Base-by-base conservation (phyloP, 2,797 vertebrate species). In the Hozukius guyotensis region DNA sequence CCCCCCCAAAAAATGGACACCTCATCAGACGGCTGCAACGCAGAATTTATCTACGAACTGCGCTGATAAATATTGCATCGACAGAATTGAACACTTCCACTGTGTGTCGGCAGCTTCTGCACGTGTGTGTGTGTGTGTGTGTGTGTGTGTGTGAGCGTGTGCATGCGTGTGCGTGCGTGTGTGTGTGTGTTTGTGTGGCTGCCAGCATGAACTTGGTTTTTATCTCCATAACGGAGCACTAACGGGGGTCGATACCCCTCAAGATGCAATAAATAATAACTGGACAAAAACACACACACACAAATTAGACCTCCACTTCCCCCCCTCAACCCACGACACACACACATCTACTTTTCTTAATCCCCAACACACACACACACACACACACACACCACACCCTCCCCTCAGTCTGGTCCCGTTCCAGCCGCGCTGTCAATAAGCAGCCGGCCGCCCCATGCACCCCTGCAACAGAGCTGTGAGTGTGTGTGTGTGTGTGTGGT, bases 1-100 rank as follows among this genome's bases (percentile, higher is more conserved):
- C 3, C 31, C 20, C 3, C 31, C 16, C 53, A 18, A 70, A 72
- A 82, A 82, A 55, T 60, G 57, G 69, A 62, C 32, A 18, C 18
- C 2, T 42, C 29, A 59, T 84, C 60, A 85, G 79, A 81, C 6
- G 24, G 24, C 67, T 64, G 73, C 69, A 87, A 81, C 34, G 36
- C 49, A 68, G 63, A 62, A 81, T 88, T 86, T 81, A 89, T 87
- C 81, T 62, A 59, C 38, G 18, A 75, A 92, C 77, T 69, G 81
- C 74, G 63, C 82, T 96, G 91, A 97, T 96, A 95, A 96, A 97
- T 97, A 97, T 96, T 96, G 93, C 94, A 96, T 95, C 24, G 82
- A 83, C 85, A 82, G 74, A 89, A 92, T 91, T 91, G 90, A 94
- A 94, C 95, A 96, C 82, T 87, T 91, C 89, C 93, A 93, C 90